A percentile compares a stretch with the other conserved stretches of the same genome.
Evolutionary conservation across 2,113 vertebrate genomes (phyloP).

Genomic region (Archilochus colubris): DNA sequence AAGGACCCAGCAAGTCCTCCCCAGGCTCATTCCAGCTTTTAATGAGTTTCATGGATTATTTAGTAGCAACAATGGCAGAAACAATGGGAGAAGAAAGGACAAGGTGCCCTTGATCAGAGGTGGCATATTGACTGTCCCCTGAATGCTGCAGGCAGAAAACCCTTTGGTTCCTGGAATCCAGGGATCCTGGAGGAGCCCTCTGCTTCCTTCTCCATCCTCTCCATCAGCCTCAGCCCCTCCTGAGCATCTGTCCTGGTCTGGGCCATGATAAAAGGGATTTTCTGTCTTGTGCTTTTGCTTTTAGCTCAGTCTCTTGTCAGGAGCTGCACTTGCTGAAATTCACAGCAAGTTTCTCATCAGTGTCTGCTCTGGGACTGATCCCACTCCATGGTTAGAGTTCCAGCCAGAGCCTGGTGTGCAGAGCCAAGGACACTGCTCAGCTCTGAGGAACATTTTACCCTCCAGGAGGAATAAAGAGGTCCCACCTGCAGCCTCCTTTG

Average conservation of each 20-base stretch:
- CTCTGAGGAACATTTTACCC: too few relatives aligned
- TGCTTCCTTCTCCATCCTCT: background rate
- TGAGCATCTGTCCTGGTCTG: background rate
- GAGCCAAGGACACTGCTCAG: too few relatives aligned
- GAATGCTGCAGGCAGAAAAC: background rate
- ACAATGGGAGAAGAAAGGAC: slow-evolving; percentile 8
- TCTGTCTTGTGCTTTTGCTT: too few relatives aligned
- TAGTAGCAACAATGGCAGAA: slow-evolving; percentile 56
- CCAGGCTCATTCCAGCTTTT: background rate
- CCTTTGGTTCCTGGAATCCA: background rate
- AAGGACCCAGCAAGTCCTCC: background rate
- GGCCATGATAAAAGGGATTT: too few relatives aligned
- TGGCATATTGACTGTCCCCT: background rate
- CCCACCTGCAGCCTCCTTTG: too few relatives aligned
- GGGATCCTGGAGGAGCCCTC: background rate
- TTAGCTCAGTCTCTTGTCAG: too few relatives aligned
- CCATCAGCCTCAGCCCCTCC: background rate
- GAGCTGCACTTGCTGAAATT: too few relatives aligned
- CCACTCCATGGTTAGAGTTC: too few relatives aligned
- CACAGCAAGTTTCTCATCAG: too few relatives aligned
- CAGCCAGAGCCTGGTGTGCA: too few relatives aligned
- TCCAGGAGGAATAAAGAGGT: too few relatives aligned
- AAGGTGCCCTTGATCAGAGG: background rate
- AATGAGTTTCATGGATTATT: slow-evolving; percentile 52
- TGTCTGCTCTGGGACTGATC: too few relatives aligned